Base-by-base conservation (phyloP, 1,140 invertebrate genomes). In the Drosophila ironensis region DNA sequence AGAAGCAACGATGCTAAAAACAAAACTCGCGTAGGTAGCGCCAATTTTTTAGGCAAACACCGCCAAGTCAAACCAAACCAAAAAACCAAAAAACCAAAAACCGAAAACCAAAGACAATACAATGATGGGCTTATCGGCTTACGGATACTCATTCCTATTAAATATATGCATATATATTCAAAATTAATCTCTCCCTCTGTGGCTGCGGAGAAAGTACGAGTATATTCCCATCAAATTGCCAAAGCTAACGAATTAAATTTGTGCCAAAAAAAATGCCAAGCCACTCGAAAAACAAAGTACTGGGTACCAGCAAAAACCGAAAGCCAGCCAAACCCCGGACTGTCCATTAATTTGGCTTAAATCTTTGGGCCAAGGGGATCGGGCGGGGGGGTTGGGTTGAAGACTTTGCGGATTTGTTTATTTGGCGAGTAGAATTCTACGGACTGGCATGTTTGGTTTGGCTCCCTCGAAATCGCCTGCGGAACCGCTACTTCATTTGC, bases 281-380 rank as follows among this genome's bases (percentile, higher is more conserved):
- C 28, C 9, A 12, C 9, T 33, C n/a, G 4, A 11, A 33, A 33
- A 33, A 11, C 11, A 35, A 7, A 11, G 19, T 27, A 25, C 22
- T 8, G 37, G n/a, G 24, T 59, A 27, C 16, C 7, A 28, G 14
- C 20, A 22, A 41, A 24, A 22, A 7, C 12, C 45, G 28, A 38
- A n/a, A n/a, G n/a, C n/a, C n/a, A n/a, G 35, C 38, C 60, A 30
- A 14, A 27, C 24, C 33, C 24, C n/a, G 27, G 22, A 11, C 59
- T 66, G 78, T 78, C 64, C 78, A 84, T 84, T 84, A 84, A 84
- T 84, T 78, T 84, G 64, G 78, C 78, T 84, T 84, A 73, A 84
- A 73, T 81, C 54, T 51, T 54, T n/a, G n/a, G n/a, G n/a, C n/a
- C n/a, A n/a, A n/a, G n/a, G n/a, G n/a, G n/a, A n/a, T n/a, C n/a